Evolutionary conservation across 2,797 vertebrate genomes (phyloP), one percentile per base, ranked within the genome.

Genomic region (Epinephelus coioides): DNA sequence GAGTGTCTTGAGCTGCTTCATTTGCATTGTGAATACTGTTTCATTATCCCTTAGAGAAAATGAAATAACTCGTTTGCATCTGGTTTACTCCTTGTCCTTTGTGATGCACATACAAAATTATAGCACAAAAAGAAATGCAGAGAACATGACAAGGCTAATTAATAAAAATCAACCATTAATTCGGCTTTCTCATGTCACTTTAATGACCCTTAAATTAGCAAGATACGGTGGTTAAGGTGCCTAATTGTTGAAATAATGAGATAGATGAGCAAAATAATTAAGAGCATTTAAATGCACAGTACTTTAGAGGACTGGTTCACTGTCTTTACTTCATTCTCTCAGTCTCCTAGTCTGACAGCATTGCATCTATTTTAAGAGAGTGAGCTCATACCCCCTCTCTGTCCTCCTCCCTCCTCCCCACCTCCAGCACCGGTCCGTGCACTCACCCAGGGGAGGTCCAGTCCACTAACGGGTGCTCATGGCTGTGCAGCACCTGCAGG

Each of bases 271-370:
- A 78, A 73, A 85, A 65, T 13, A 49, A 49, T 63, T 9, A 60
- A 64, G n/a, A 27, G 12, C 17, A 73, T 71, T 61, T 59, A 51
- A 83, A 77, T 14, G n/a, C 21, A 25, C 1, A 11, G 25, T 49
- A 34, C 60, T 56, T 63, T 1, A 5, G 56, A 67, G 8, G n/a
- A 63, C 74, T 17, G 27, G 30, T 82, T 88, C 30, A 43, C 13
- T 64, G n/a, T 64, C 71, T 78, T 69, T 30, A 63, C 82, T 82
- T 89, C 66, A 82, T 86, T 86, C 72, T 73, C 81, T 76, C 70
- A 69, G 47, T 79, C 75, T 90, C 75, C 50, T 69, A 91, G 89
- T 93, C 93, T 93, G 90, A 94, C 89, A 85, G 89, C 93, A 92
- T 85, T 47, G 61, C 71, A 70, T 83, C 87, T 94, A 93, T 95